A percentile compares a stretch with the other conserved stretches of the same genome.
phyloP scores from a whole-genome alignment of 2,888 invertebrate species.

The Amiota minor region DNA sequence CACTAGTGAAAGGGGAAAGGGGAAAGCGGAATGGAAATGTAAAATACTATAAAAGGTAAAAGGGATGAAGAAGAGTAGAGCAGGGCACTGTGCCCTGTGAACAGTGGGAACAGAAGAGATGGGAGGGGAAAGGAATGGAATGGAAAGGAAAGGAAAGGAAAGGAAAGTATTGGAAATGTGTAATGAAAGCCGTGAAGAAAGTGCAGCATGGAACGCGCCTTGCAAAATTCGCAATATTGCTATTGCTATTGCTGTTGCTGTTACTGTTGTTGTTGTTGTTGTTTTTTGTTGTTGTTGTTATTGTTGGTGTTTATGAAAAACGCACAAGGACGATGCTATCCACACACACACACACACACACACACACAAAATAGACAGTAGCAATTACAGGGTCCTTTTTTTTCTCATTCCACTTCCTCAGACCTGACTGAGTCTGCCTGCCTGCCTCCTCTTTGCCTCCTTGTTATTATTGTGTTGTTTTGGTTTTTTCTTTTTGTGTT shows the following conservation, averaged over 20 bases:
- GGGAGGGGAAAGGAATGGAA: not conserved
- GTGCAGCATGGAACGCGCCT: slow-evolving; percentile 1
- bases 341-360: not conserved
- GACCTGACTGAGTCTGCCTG: not conserved
- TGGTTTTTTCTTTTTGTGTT: not conserved
- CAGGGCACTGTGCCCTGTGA: not conserved
- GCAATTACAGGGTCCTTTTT: slow-evolving; percentile 12
- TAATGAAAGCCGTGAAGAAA: not conserved
- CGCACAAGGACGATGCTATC: not conserved
- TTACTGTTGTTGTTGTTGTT: not conserved
- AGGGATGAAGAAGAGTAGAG: too few relatives aligned
- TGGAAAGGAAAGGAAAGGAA: not conserved
- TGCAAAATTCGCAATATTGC: slow-evolving; percentile 12
- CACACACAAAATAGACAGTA: slow-evolving; percentile 7
- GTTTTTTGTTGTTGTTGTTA: slow-evolving; percentile 10
- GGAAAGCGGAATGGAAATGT: too few relatives aligned
- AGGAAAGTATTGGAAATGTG: not conserved
- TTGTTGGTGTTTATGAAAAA: not conserved
- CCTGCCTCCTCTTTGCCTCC: not conserved
- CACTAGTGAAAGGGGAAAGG: too few relatives aligned
- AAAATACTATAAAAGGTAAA: too few relatives aligned
- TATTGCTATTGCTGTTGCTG: not conserved
- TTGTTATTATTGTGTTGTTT: not conserved
- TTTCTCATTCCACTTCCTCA: too few relatives aligned
- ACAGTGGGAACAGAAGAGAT: not conserved